Conservation (phyloP, 2,888 invertebrate species). For the Caprella mutica region DNA sequence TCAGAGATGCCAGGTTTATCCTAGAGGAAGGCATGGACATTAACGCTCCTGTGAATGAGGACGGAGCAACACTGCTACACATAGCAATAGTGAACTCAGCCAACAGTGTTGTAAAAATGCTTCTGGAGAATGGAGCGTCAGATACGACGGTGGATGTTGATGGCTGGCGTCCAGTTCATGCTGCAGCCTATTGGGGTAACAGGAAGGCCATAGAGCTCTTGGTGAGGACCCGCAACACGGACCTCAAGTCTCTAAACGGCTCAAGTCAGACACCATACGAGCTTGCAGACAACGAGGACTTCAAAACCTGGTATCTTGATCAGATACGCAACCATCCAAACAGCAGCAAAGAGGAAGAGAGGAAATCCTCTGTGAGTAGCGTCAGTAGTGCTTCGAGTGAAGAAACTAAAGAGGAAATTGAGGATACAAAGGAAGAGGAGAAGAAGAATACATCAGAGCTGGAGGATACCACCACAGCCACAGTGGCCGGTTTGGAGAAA, state of each 20-base stretch:
- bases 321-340: not conserved
- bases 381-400: not conserved
- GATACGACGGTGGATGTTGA: slow-evolving; percentile 16
- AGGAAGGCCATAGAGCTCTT: slow-evolving; percentile 19
- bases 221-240: not conserved
- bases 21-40: slow-evolving; percentile 10
- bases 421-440: too few relatives aligned
- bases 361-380: not conserved
- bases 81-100: slow-evolving; percentile 26
- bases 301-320: slow-evolving; percentile 5
- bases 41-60: slow-evolving; percentile 17
- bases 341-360: not conserved
- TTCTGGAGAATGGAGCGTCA: slow-evolving; percentile 20
- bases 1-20: slow-evolving; percentile 8
- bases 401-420: not conserved
- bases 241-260: slow-evolving; percentile 10
- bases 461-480: too few relatives aligned
- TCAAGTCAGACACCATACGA: slow-evolving; percentile 22
- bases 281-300: slow-evolving; percentile 16
- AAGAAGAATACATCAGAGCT: too few relatives aligned
- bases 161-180: slow-evolving; percentile 31
- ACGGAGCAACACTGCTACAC: slow-evolving; percentile 25
- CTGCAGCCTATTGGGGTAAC: slow-evolving; percentile 29
- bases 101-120: slow-evolving; percentile 20
- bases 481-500: not conserved